Evolutionary conservation across 23 tunicate species (phyloP).

Genomic region (Phallusia fumigata): DNA sequence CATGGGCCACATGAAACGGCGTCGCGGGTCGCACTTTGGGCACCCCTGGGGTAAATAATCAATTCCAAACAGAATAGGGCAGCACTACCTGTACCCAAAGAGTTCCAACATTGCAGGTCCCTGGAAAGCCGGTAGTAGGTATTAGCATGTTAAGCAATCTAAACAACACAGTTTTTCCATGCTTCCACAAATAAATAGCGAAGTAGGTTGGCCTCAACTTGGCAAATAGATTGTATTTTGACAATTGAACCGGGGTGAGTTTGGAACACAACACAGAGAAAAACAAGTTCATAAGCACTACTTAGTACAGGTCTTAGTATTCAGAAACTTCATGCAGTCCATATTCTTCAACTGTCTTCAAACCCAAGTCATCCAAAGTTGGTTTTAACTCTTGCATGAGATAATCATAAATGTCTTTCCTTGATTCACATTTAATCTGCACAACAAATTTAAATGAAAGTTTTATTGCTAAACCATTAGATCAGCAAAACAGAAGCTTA

Average conservation of each 20-base stretch:
- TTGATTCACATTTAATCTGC: constrained; percentile 62
- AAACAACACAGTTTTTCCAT: too few relatives aligned
- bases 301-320: neutral
- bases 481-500: neutral
- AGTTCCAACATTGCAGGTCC: too few relatives aligned
- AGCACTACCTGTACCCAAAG: too few relatives aligned
- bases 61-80: too few relatives aligned
- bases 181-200: neutral
- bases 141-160: too few relatives aligned
- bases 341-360: constrained; percentile 85
- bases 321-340: constrained; percentile 59
- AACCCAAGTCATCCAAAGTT: constrained; percentile 89
- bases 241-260: neutral
- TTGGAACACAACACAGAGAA: neutral
- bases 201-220: too few relatives aligned
- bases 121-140: too few relatives aligned
- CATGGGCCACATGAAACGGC: too few relatives aligned
- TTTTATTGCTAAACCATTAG: too few relatives aligned
- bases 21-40: too few relatives aligned
- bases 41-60: too few relatives aligned
- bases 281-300: neutral
- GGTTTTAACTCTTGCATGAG: constrained; percentile 90
- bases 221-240: neutral
- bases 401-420: constrained; percentile 77
- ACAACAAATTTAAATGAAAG: too few relatives aligned